Base-by-base conservation (phyloP, 2,888 invertebrate genomes). In the Stenichneumon culpator region DNA sequence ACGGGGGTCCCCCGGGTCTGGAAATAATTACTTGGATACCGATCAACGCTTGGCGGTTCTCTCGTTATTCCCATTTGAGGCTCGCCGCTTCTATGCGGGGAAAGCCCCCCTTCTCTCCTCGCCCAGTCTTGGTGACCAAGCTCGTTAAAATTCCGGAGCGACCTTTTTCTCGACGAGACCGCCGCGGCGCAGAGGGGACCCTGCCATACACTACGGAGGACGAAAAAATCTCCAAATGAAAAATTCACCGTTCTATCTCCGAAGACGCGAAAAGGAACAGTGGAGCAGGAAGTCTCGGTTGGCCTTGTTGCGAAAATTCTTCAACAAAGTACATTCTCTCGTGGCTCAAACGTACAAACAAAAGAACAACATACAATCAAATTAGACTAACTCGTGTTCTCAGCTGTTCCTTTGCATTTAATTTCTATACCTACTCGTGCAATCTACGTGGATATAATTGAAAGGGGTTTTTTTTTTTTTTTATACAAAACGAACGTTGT, bases 11-110 rank as follows among this genome's bases (percentile, higher is more conserved):
- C 69, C 28, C n/a, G 50, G 54, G 82, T 88, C 82, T 78, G 81
- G 86, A 86, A 89, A 89, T 89, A 90, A 90, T 91, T 89, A 89
- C 88, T 89, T 87, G 70, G 86, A 87, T 89, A 89, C 90, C 89
- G 89, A 89, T 90, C 89, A 91, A 89, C 88, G 84, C 84, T 81
- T 86, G 85, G 86, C 84, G 86, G 86, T 54, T 84, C 36, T 70
- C 32, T 57, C 73, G 52, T 75, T 75, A 67, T 77, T 70, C 67
- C 52, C 68, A 52, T 81, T 84, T 78, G 69, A 25, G n/a, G 44
- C 47, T 65, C 47, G 19, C 22, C 50, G 54, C 65, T 77, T 50
- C 25, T 57, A 67, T 39, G 39, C 19, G 67, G 39, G 65, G 44
- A 67, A 67, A 19, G n/a, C 1, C 63, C 16, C 16, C 4, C 60